These are phyloP conservation scores for Neotoma lepida DNA, from an alignment of 2,113 vertebrate genomes.

Conservation along the genomic window DNA sequence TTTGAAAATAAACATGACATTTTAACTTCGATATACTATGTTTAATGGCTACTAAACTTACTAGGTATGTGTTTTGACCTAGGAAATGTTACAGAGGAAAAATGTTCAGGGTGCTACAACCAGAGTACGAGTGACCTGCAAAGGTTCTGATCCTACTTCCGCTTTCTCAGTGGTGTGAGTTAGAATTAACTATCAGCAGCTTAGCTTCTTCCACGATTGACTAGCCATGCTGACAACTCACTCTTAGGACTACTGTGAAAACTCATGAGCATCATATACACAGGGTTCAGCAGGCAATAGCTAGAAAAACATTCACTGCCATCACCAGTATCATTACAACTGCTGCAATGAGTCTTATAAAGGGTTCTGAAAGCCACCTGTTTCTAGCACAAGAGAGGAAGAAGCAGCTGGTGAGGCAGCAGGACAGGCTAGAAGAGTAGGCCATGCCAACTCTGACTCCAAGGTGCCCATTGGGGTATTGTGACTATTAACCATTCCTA, in stretches of 20 bases:
- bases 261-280: background rate
- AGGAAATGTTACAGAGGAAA: background rate
- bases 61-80: background rate
- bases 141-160: background rate
- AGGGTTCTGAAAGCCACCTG: background rate
- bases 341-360: background rate
- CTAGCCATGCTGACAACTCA: background rate
- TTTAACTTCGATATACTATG: background rate
- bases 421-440: background rate
- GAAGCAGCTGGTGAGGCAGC: background rate
- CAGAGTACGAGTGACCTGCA: background rate
- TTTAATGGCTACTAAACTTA: background rate
- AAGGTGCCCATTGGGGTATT: background rate
- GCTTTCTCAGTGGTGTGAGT: background rate
- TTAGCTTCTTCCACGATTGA: background rate
- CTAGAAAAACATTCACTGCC: background rate
- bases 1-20: background rate
- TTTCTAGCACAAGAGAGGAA: background rate
- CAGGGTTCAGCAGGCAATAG: background rate
- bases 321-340: background rate
- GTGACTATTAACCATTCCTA: background rate
- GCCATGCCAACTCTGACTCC: background rate
- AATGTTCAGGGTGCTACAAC: background rate
- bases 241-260: background rate
- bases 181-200: background rate